These are phyloP conservation scores for Lagopus muta DNA, from an alignment of 2,113 vertebrate species.

Conservation along the genomic window DNA sequence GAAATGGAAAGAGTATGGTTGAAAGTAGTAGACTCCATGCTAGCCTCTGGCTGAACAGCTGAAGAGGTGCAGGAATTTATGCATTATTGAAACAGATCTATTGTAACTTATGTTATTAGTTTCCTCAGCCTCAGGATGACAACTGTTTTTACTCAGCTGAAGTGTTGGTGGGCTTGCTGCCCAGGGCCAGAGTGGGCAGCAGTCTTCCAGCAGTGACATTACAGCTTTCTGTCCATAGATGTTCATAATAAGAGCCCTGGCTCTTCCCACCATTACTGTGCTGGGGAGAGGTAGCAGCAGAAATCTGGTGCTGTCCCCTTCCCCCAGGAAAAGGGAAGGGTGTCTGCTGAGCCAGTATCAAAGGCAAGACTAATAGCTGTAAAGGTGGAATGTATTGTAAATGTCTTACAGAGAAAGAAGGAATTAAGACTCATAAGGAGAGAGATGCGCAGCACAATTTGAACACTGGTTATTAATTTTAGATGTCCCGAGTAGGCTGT, in stretches of 20 bases:
- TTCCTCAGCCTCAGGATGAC: neutral
- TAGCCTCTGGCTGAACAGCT: neutral
- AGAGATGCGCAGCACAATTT: neutral
- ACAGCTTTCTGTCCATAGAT: neutral
- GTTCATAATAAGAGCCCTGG: neutral
- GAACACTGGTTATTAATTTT: neutral
- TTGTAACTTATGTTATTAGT: neutral
- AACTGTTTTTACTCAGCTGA: neutral
- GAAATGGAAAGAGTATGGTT: neutral
- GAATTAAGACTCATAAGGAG: neutral
- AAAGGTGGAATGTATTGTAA: neutral
- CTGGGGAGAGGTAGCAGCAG: neutral
- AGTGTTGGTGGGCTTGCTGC: neutral
- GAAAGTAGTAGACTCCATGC: neutral
- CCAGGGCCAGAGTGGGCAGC: neutral
- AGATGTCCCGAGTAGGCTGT: neutral
- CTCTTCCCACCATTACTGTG: neutral
- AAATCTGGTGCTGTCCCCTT: neutral
- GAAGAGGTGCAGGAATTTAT: neutral
- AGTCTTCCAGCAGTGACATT: neutral
- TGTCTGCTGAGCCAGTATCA: neutral
- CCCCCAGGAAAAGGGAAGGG: neutral
- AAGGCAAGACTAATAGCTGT: neutral
- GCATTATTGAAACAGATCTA: neutral
- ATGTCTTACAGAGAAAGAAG: neutral